Evolutionary conservation across 2,113 vertebrate genomes (phyloP).

Genomic region (Axis porcinus): DNA sequence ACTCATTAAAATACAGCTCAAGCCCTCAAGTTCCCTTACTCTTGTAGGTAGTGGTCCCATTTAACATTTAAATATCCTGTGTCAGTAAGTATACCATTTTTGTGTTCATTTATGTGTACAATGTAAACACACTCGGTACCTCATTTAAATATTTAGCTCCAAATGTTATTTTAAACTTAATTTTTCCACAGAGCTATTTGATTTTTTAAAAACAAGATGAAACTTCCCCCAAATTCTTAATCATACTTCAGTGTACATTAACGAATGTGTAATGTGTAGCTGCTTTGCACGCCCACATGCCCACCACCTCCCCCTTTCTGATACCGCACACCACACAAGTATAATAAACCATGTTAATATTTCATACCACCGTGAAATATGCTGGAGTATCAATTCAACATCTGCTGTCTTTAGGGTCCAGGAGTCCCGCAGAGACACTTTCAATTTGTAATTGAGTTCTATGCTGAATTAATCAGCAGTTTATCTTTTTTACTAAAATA

Average conservation of each 20-base stretch:
- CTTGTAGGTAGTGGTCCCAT: background rate
- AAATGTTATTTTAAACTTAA: constrained; percentile 75
- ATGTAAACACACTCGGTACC: constrained; percentile 1
- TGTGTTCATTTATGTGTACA: constrained; percentile 16
- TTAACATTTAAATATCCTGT: background rate
- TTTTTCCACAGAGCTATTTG: constrained; percentile 65
- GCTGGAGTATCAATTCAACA: constrained; percentile 94
- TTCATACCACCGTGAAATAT: constrained; percentile 96
- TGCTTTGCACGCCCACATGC: constrained; percentile 36
- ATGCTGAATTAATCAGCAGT: constrained; percentile 99
- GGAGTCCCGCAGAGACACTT: constrained; percentile 90
- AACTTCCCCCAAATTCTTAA: constrained; percentile 35
- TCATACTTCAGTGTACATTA: constrained; percentile 43
- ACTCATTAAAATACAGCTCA: background rate
- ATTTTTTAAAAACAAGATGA: constrained; percentile 9
- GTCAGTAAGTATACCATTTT: background rate
- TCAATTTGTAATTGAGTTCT: constrained; percentile 98
- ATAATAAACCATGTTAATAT: constrained; percentile 95
- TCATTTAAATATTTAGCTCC: constrained; percentile 56
- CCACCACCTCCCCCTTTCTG: constrained; percentile 71
- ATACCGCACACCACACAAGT: constrained; percentile 80
- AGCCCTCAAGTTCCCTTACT: background rate
- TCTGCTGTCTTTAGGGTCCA: constrained; percentile 91
- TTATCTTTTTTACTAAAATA: constrained; percentile 97
- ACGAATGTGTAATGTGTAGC: background rate